Percentiles rank a stretch among this genome's conserved stretches.
Evolutionary conservation across 1,140 invertebrate species (phyloP).

Genomic region (Bombus waltoni): DNA sequence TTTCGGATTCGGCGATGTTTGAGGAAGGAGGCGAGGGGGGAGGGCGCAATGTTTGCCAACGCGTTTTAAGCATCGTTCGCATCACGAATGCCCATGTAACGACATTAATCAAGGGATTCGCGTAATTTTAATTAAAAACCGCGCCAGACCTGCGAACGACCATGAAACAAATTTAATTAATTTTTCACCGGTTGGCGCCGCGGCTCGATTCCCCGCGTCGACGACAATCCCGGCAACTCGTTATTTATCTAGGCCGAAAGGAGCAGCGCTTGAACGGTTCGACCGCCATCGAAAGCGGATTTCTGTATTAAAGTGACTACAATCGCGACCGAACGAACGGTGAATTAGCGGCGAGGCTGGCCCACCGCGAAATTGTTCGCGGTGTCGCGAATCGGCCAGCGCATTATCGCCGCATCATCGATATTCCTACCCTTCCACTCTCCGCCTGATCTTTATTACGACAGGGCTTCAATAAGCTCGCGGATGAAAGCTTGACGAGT

Average conservation of each 20-base stretch:
- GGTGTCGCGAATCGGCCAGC: conserved; percentile 39
- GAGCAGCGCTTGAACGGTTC: background rate
- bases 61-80: background rate
- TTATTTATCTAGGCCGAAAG: conserved; percentile 50
- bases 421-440: background rate
- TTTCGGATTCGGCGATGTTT: too few relatives aligned
- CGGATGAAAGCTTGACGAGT: background rate
- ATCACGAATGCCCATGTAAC: conserved; percentile 13
- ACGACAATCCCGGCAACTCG: conserved; percentile 34
- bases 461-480: conserved; percentile 13
- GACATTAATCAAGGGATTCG: conserved; percentile 67
- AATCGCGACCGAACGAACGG: conserved; percentile 37
- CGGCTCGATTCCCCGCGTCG: background rate
- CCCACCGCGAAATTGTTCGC: conserved; percentile 48
- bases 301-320: conserved; percentile 40
- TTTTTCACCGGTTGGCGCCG: conserved; percentile 42
- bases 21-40: too few relatives aligned
- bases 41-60: background rate
- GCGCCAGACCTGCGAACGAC: conserved; percentile 32
- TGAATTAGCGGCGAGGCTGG: conserved; percentile 40
- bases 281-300: conserved; percentile 32
- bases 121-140: conserved; percentile 71
- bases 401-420: conserved; percentile 46
- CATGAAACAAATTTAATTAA: conserved; percentile 68
- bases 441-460: conserved; percentile 20